Evolutionary conservation across 2,113 vertebrate genomes (phyloP).

Genomic region (Coreoperca whiteheadi): DNA sequence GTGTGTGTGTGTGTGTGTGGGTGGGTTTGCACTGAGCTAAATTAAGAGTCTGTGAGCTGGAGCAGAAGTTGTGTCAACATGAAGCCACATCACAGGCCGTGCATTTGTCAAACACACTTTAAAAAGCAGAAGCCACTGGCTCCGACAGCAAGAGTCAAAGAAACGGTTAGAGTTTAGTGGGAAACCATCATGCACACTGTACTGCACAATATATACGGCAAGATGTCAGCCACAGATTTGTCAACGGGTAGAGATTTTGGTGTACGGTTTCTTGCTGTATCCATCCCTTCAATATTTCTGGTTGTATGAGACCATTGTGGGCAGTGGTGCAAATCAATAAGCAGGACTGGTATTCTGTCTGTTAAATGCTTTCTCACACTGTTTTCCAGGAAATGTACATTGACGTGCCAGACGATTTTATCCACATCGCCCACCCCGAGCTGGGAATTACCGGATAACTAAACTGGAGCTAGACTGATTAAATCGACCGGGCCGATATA

Average conservation of each 20-base stretch:
- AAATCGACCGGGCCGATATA: background rate
- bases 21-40: constrained; percentile 46
- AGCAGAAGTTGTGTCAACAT: constrained; percentile 70
- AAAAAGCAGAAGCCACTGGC: constrained; percentile 64
- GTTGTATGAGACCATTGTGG: background rate
- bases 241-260: background rate
- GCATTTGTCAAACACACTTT: constrained; percentile 77
- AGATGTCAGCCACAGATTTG: background rate
- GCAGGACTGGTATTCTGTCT: background rate
- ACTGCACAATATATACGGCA: background rate
- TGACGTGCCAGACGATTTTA: background rate
- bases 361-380: background rate
- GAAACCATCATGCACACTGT: constrained; percentile 22
- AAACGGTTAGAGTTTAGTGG: constrained; percentile 5
- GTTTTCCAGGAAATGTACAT: background rate
- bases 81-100: constrained; percentile 74
- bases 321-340: background rate
- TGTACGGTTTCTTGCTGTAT: background rate
- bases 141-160: constrained; percentile 27
- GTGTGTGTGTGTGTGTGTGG: constrained; percentile 4
- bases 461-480: background rate
- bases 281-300: background rate
- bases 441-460: background rate
- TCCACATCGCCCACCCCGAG: background rate
- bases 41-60: constrained; percentile 70